Conservation (phyloP, 2,888 invertebrate species). For the Luperina testacea region DNA sequence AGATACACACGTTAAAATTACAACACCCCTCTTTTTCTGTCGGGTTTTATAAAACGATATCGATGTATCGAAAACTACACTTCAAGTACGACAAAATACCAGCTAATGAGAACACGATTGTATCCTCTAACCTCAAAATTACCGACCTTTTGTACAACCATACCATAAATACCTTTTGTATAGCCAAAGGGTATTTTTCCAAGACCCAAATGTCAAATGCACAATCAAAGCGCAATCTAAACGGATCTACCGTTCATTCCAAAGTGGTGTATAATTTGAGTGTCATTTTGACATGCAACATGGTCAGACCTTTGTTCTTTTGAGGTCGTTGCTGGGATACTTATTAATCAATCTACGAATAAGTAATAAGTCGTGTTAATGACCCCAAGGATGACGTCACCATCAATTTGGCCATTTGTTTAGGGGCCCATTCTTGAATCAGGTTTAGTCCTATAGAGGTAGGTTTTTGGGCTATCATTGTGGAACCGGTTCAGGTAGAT, state of each 20-base stretch:
- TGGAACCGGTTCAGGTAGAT: constrained; percentile 3
- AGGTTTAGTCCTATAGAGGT: neutral
- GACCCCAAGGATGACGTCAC: constrained; percentile 40
- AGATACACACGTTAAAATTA: neutral
- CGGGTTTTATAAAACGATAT: neutral
- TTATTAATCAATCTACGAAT: constrained; percentile 16
- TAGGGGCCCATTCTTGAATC: constrained; percentile 10
- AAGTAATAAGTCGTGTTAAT: constrained; percentile 7
- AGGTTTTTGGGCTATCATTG: neutral
- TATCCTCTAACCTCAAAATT: constrained; percentile 12
- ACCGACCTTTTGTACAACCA: neutral
- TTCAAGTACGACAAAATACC: neutral
- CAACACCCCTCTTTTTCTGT: neutral
- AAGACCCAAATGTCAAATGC: constrained; percentile 29
- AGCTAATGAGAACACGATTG: neutral
- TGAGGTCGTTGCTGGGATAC: constrained; percentile 18
- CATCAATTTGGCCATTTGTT: constrained; percentile 18
- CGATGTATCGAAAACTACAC: neutral
- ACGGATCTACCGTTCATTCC: constrained; percentile 4
- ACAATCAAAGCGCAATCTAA: constrained; percentile 30
- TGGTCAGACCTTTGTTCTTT: constrained; percentile 24
- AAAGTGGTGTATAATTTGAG: constrained; percentile 23
- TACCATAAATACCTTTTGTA: neutral
- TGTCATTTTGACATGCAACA: constrained; percentile 37
- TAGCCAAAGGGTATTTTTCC: constrained; percentile 11